Evolutionary conservation across 1,140 invertebrate species (phyloP).

Genomic region (Bombus fervidus): DNA sequence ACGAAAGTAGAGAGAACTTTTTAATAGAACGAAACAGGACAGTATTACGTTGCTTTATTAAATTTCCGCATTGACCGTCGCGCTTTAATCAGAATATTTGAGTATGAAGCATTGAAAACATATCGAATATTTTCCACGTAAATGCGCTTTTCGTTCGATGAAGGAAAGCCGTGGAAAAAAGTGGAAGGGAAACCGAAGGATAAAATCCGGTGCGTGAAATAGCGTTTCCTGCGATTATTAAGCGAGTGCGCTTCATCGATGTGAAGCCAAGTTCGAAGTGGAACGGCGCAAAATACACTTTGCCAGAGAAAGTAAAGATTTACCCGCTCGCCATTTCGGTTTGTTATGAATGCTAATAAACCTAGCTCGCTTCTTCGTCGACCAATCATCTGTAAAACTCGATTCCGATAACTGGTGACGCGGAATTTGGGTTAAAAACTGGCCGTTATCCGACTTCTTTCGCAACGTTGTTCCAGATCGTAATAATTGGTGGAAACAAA

Average conservation of each 20-base stretch:
- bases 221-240: conserved; percentile 3
- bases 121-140: conserved; percentile 1
- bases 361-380: not conserved
- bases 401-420: not conserved
- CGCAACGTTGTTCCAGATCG: not conserved
- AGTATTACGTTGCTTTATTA: conserved; percentile 12
- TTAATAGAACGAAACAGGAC: conserved; percentile 20
- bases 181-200: not conserved
- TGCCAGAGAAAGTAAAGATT: not conserved
- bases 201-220: not conserved
- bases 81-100: conserved; percentile 8
- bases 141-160: not conserved
- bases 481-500: not conserved
- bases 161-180: too few relatives aligned
- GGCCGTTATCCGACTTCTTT: not conserved
- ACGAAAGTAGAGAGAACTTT: not conserved
- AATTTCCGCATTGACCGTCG: not conserved
- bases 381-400: conserved; percentile 12
- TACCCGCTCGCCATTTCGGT: conserved; percentile 13
- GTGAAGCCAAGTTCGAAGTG: not conserved
- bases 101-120: not conserved
- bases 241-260: not conserved
- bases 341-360: conserved; percentile 23
- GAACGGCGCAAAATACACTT: not conserved
- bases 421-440: not conserved